Evolutionary conservation across 2,113 vertebrate species (phyloP).

Genomic region (Podarcis cretensis): DNA sequence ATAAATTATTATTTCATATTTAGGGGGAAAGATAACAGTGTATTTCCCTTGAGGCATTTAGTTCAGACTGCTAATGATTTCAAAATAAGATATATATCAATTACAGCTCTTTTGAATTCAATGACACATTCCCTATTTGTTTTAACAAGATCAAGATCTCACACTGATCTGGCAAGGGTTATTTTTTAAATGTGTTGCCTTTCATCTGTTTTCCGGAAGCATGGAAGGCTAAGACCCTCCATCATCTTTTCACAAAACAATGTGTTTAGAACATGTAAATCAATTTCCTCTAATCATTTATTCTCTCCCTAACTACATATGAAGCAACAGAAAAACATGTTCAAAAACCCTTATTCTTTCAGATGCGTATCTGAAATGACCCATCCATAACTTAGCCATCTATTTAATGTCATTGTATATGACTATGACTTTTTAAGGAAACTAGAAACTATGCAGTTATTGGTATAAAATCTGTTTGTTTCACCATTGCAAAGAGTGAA

Average conservation of each 20-base stretch:
- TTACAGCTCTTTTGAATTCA: not conserved
- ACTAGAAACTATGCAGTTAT: not conserved
- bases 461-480: not conserved
- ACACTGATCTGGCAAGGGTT: not conserved
- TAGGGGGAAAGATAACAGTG: not conserved
- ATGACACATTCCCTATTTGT: not conserved
- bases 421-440: not conserved
- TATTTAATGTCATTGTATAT: not conserved
- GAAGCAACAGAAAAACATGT: not conserved
- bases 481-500: not conserved
- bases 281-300: not conserved
- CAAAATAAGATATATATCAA: not conserved
- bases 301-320: not conserved
- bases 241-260: not conserved
- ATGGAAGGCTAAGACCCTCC: not conserved
- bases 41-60: not conserved
- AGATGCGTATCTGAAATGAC: not conserved
- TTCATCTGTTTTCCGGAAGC: not conserved
- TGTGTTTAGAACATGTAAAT: not conserved
- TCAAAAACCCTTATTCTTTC: not conserved
- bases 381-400: not conserved
- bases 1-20: not conserved
- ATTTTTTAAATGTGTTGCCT: not conserved
- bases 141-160: not conserved
- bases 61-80: not conserved